Percentiles rank a stretch among this genome's conserved stretches.
Conservation (phyloP, 1,140 invertebrate species). For the Sweltsa coloradensis region DNA sequence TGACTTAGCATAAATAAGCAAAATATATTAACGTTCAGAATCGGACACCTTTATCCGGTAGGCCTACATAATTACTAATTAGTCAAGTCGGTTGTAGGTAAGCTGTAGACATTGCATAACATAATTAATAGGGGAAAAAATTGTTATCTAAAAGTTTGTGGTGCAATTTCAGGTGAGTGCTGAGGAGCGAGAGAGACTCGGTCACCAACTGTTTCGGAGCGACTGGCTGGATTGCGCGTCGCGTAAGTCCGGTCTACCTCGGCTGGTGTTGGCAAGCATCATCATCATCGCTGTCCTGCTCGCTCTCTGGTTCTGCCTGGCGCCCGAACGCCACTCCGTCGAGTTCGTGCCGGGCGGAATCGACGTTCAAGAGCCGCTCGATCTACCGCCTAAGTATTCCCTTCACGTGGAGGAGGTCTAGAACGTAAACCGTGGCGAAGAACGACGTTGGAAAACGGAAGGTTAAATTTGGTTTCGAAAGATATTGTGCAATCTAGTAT, state of each 20-base stretch:
- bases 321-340: slow-evolving; percentile 19
- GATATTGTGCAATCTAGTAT: too few relatives aligned
- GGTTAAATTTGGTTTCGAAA: too few relatives aligned
- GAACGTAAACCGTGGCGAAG: slow-evolving; percentile 21
- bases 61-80: too few relatives aligned
- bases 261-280: slow-evolving; percentile 32
- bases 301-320: slow-evolving; percentile 38
- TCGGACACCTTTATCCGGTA: too few relatives aligned
- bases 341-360: slow-evolving; percentile 11
- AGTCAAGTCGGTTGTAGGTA: background rate
- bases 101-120: background rate
- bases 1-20: too few relatives aligned
- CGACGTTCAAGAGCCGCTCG: slow-evolving; percentile 15
- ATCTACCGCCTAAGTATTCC: slow-evolving; percentile 11
- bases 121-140: slow-evolving; percentile 22
- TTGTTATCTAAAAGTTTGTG: too few relatives aligned
- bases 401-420: slow-evolving; percentile 18
- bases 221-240: slow-evolving; percentile 41
- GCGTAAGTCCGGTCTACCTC: slow-evolving; percentile 36
- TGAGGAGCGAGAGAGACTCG: slow-evolving; percentile 22
- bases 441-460: too few relatives aligned
- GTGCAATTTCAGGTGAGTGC: slow-evolving; percentile 24
- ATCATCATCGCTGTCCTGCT: slow-evolving; percentile 32
- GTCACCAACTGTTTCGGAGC: slow-evolving; percentile 19
- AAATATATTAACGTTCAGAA: too few relatives aligned